A percentile compares a stretch with the other conserved stretches of the same genome.
Evolutionary conservation across 2,888 invertebrate species (phyloP).

Genomic region (Eupithecia inturbata): DNA sequence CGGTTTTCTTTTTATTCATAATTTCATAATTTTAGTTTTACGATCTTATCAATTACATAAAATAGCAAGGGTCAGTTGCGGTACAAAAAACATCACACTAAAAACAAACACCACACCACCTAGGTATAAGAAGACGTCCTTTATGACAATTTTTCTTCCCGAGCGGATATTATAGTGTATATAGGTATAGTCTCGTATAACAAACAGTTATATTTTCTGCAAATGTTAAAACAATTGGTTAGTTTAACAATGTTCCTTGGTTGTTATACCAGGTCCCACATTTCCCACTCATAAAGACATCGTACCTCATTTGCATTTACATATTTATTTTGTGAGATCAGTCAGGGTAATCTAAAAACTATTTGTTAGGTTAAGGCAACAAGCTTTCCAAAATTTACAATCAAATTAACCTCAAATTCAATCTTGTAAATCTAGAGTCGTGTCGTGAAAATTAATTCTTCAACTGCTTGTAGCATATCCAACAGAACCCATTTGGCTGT

Average conservation of each 20-base stretch:
- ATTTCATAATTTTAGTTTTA: neutral
- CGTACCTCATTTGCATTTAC: neutral
- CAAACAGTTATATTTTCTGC: neutral
- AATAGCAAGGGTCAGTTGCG: neutral
- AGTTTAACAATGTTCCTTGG: neutral
- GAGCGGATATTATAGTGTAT: neutral
- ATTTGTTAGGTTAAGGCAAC: neutral
- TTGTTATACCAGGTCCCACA: neutral
- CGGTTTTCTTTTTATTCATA: too few species aligned
- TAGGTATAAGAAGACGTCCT: neutral
- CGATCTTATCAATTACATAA: neutral
- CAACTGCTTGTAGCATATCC: slow-evolving; percentile 36
- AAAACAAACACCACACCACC: neutral
- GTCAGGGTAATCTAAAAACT: neutral
- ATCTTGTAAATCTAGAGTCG: neutral
- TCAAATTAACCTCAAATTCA: neutral
- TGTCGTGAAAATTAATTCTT: slow-evolving; percentile 30
- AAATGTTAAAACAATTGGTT: neutral
- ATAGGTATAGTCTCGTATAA: neutral
- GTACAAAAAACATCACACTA: neutral
- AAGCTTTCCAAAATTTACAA: neutral
- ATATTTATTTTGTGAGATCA: neutral
- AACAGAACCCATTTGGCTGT: slow-evolving; percentile 56
- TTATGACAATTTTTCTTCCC: neutral
- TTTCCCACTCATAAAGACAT: neutral